Evolutionary conservation across 2,113 vertebrate genomes (phyloP), one percentile per base, ranked within the genome.

Genomic region (Cyanoderma ruficeps): DNA sequence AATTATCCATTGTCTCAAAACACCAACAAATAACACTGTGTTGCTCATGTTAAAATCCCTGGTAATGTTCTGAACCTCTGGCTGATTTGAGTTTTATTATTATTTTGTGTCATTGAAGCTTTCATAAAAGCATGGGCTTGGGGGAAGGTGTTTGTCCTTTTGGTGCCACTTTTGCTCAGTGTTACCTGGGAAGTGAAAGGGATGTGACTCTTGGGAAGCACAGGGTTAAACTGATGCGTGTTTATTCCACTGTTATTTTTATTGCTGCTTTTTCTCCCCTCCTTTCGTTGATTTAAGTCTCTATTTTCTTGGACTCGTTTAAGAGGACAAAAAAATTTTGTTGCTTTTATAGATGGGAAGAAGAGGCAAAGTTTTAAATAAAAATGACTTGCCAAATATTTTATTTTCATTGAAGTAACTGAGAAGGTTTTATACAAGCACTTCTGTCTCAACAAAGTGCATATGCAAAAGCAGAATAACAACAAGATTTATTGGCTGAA

Each of bases 401-500:
- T 74, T 71, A 60, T 88, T 75, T 39, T 18, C 69, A 27, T 0
- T n/a, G 33, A 68, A 74, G 18, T 47, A 39, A 30, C 81, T 72
- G 47, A 55, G 46, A 28, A 12, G 15, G 15, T 65, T 61, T 67
- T 50, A 56, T 89, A 19, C 70, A 77, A 85, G 82, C 42, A 27
- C 57, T 53, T 19, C 25, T 65, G 37, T 68, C 79, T 90, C 76
- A 61, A 31, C 68, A 91, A 96, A 86, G 59, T 41, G 37, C n/a
- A 13, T 59, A 28, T 69, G 87, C 52, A 30, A 28, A 90, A 95
- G 70, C 13, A 91, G 76, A 89, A 83, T 74, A 95, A 28, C 22
- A 61, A 53, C 89, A 90, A 88, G 87, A 94, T 93, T 79, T 94
- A 93, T 93, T 94, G 93, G 65, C 69, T 94, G 78, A 83, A 84